These are phyloP conservation scores for Antechinus flavipes DNA, from an alignment of 2,113 vertebrate genomes.

Conservation along the genomic window DNA sequence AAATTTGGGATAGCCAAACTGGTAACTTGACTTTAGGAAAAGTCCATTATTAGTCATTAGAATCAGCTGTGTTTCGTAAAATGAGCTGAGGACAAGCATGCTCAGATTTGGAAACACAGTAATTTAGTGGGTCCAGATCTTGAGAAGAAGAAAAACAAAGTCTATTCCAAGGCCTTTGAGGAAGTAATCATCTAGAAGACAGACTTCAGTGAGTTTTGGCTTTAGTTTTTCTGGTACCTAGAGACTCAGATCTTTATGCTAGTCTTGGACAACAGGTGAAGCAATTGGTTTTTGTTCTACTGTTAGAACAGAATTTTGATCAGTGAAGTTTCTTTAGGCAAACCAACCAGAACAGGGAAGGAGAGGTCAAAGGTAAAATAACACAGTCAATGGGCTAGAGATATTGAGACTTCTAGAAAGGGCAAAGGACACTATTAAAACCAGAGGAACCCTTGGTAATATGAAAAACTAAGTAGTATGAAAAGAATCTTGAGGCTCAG, in stretches of 20 bases:
- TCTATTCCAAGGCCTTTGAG: background rate
- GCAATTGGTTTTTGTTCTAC: background rate
- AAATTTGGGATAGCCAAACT: too few species aligned
- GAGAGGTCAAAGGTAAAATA: background rate
- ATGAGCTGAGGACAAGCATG: background rate
- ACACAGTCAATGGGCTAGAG: background rate
- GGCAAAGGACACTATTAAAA: background rate
- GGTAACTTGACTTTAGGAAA: background rate
- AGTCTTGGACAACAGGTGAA: background rate
- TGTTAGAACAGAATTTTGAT: background rate
- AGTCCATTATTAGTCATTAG: background rate
- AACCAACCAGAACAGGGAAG: background rate
- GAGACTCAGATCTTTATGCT: background rate
- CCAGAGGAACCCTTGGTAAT: background rate
- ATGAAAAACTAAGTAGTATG: background rate
- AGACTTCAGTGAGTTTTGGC: background rate
- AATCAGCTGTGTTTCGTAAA: background rate
- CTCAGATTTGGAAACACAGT: background rate
- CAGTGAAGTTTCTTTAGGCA: background rate
- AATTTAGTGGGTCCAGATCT: background rate
- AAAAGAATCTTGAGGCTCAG: background rate
- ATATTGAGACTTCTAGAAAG: background rate
- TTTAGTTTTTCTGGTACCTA: background rate
- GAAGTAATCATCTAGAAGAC: background rate
- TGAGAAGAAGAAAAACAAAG: background rate